Evolutionary conservation across 2,797 vertebrate species (phyloP).

Genomic region (Echeneis naucrates): DNA sequence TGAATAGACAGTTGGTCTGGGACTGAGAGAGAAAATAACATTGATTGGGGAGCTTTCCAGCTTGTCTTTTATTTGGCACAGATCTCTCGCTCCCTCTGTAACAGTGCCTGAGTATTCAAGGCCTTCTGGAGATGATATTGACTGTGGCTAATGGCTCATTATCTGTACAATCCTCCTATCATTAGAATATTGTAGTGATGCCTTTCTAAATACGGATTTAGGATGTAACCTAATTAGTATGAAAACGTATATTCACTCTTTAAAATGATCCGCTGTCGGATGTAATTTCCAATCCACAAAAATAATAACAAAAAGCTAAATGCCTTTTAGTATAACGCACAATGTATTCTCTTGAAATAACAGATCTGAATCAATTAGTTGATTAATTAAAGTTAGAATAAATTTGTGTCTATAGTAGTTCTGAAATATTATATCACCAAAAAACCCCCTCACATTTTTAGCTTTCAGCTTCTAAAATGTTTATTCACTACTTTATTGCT

Average conservation of each 20-base stretch:
- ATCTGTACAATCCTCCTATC: slow-evolving; percentile 73
- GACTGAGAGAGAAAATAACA: slow-evolving; percentile 80
- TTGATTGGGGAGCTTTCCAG: slow-evolving; percentile 84
- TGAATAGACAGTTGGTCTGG: slow-evolving; percentile 85
- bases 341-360: neutral
- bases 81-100: slow-evolving; percentile 73
- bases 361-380: neutral
- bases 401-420: neutral
- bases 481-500: neutral
- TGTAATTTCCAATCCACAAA: slow-evolving; percentile 6
- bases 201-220: slow-evolving; percentile 54
- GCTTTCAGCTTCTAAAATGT: neutral
- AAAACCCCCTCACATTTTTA: neutral
- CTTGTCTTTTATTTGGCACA: slow-evolving; percentile 83
- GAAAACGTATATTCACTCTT: slow-evolving; percentile 43
- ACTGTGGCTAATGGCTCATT: slow-evolving; percentile 82
- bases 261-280: slow-evolving; percentile 31
- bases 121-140: slow-evolving; percentile 79
- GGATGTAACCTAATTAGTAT: slow-evolving; percentile 50
- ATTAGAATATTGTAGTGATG: slow-evolving; percentile 71
- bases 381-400: neutral
- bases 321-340: slow-evolving; percentile 15
- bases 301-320: slow-evolving; percentile 27
- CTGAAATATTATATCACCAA: neutral
- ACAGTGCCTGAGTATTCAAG: slow-evolving; percentile 73